phyloP scores from a whole-genome alignment of 1,140 invertebrate species.

The Grapholita molesta region DNA sequence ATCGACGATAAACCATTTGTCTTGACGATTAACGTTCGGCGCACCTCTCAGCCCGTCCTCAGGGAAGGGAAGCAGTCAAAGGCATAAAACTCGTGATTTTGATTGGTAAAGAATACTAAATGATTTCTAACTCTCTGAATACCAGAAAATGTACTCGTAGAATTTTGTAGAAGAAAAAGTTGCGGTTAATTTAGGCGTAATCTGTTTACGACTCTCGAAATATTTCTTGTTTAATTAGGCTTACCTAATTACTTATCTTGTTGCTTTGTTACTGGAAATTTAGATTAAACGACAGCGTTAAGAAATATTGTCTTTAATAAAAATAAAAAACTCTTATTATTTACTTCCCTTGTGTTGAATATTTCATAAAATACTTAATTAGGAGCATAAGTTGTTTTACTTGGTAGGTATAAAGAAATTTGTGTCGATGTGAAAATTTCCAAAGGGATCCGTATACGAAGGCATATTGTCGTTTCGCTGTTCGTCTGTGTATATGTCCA shows the following conservation, averaged over 20 bases:
- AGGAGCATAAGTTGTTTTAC: background rate
- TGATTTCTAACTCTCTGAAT: background rate
- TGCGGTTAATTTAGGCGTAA: background rate
- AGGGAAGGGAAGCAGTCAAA: slow-evolving; percentile 2
- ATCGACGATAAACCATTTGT: slow-evolving; percentile 7
- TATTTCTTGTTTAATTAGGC: background rate
- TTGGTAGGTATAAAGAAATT: background rate
- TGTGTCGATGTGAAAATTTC: background rate
- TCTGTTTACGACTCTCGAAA: background rate
- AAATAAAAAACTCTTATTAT: background rate
- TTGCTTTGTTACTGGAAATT: background rate
- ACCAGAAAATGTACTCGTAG: background rate
- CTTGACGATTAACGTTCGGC: background rate
- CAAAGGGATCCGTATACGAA: no score
- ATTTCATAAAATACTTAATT: background rate
- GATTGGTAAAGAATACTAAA: slow-evolving; percentile 6
- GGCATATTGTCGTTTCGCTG: no score
- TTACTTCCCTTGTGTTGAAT: background rate
- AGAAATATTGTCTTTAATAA: background rate
- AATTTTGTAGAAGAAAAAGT: background rate
- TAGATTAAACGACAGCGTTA: background rate
- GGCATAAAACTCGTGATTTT: slow-evolving; percentile 7
- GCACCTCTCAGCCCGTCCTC: background rate
- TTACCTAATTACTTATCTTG: background rate
- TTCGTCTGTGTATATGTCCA: no score